Evolutionary conservation across 2,888 invertebrate genomes (phyloP), one percentile per base, ranked within the genome.

Genomic region (Hemistola chrysoprasaria): DNA sequence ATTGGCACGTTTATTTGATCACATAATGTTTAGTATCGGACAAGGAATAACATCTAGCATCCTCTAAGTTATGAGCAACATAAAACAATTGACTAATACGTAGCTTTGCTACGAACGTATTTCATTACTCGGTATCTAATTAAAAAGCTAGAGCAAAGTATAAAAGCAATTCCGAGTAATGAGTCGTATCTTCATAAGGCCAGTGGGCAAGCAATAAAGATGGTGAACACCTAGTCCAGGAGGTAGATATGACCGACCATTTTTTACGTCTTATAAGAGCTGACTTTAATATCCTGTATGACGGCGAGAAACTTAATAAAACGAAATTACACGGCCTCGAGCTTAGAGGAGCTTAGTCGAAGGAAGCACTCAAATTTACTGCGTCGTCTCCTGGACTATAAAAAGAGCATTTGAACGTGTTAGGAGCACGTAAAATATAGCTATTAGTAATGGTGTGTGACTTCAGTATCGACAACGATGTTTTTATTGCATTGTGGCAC

Each of bases 341-440:
- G 70, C 71, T 72, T 59, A 67, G 56, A 42, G 53, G 49, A 56
- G 69, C 72, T 75, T 62, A 73, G 61, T 58, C 47, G 61, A 57
- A 50, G 65, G 65, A 54, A 63, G 63, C 71, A 71, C 74, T 78
- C 68, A 71, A 76, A 76, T 80, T 80, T 73, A 78, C 74, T 65
- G 65, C 71, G 53, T 59, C 70, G 67, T 70, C 73, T 75, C 65
- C 50, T 50, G 50, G 63, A 58, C 77, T 67, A 77, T 81, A 78
- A 81, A 78, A 75, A 67, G 64, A 63, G 58, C 66, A 57, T 75
- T 72, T 59, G 59, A 62, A 59, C 60, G 62, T 57, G 65, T 75
- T 71, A 72, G 60, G 58, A 44, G 59, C 52, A 55, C 66, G 60
- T 72, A 61, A 68, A 66, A 59, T 68, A 63, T 59, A 60, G 50